Evolutionary conservation across 2,797 vertebrate species (phyloP), one percentile per base, ranked within the genome.

Genomic region (Serranus cabrilla): DNA sequence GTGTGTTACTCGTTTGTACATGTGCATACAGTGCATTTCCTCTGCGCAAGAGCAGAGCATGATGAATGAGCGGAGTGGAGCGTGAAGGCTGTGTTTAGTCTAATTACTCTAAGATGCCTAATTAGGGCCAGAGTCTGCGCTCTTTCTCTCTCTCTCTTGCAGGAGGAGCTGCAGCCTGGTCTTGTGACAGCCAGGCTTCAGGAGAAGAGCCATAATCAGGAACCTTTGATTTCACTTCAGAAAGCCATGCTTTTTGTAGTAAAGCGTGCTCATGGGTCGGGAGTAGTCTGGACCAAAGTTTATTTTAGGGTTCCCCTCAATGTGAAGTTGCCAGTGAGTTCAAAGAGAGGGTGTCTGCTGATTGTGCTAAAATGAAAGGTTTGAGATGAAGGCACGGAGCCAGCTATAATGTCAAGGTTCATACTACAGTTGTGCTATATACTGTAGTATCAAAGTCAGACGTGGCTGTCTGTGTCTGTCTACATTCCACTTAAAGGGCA

Each of bases 91-190:
- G 84, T 93, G 91, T 93, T 94, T 94, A 94, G 91, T 90, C 89
- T 93, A 93, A 94, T 94, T 94, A 93, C 87, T 93, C 85, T 90
- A 94, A 94, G 92, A 93, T 93, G 93, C 89, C 91, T 93, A 94
- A 93, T 94, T 93, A 91, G 84, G 92, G 85, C 80, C 86, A 83
- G 87, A 88, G 87, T 77, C 85, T 84, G 71, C n/a, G 40, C 60
- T 56, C 66, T 81, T 40, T 25, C 45, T 81, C 57, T 25, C 45
- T 59, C 47, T 23, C 20, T 49, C 46, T 60, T 27, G n/a, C 73
- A 80, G 76, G 82, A 85, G 76, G 79, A 83, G 84, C 76, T 64
- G 80, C 52, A 67, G 79, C 68, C 76, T 16, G 45, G 76, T 86
- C 81, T 87, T 80, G 73, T 89, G 87, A 93, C 78, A 83, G 82